Evolutionary conservation across 2,888 invertebrate species (phyloP).

Genomic region (Trichopoda pennipes): DNA sequence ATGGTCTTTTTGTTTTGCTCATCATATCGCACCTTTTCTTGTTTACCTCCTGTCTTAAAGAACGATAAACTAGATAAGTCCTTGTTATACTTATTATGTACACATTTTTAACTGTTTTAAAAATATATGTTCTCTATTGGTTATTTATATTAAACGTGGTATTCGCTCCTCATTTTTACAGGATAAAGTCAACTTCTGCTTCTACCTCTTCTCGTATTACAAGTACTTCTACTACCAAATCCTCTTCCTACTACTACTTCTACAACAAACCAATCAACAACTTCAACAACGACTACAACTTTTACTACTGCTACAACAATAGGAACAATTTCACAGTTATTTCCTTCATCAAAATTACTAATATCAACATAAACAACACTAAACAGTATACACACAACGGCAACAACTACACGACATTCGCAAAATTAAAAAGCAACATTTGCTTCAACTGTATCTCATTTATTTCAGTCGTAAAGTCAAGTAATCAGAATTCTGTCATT

Average conservation of each 20-base stretch:
- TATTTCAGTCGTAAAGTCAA: not conserved
- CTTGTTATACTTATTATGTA: conserved; percentile 59
- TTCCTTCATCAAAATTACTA: conserved; percentile 68
- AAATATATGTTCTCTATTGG: conserved; percentile 63
- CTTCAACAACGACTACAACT: conserved; percentile 70
- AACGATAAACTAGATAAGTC: conserved; percentile 43
- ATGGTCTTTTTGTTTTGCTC: conserved; percentile 48
- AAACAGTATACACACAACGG: conserved; percentile 52
- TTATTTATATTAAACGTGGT: conserved; percentile 78
- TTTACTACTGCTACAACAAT: conserved; percentile 64
- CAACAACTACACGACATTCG: conserved; percentile 61
- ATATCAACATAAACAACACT: conserved; percentile 68
- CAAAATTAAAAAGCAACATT: conserved; percentile 22
- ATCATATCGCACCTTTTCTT: conserved; percentile 53
- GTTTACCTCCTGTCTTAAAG: conserved; percentile 43
- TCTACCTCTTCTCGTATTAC: conserved; percentile 77
- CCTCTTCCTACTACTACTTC: conserved; percentile 77
- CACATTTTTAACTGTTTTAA: conserved; percentile 59
- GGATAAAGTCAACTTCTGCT: conserved; percentile 80
- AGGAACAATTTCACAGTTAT: conserved; percentile 62
- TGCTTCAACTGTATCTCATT: not conserved
- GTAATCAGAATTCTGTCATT: not conserved
- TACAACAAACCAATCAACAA: conserved; percentile 73
- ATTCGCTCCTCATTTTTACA: conserved; percentile 80
- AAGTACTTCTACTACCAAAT: conserved; percentile 78